phyloP scores from a whole-genome alignment of 2,888 invertebrate genomes.

The Cantharis lateralis region DNA sequence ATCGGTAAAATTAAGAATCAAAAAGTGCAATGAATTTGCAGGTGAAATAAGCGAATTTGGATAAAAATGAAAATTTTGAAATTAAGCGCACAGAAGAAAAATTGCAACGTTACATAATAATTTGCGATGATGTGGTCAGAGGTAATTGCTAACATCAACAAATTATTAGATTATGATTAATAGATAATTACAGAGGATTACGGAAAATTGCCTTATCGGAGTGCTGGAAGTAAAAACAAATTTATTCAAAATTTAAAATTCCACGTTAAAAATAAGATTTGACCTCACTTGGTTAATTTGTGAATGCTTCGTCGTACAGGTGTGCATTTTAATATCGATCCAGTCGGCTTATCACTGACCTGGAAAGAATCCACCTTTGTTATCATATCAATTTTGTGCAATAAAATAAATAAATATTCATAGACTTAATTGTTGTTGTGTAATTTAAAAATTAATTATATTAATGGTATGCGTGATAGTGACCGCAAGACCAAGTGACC shows the following conservation, averaged over 20 bases:
- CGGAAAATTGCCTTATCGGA: neutral
- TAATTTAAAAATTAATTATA: constrained; percentile 2
- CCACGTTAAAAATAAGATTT: neutral
- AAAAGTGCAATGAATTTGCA: no score
- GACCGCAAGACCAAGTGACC: constrained; percentile 40
- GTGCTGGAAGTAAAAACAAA: neutral
- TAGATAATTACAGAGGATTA: neutral
- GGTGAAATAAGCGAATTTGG: no score
- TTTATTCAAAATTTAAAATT: neutral
- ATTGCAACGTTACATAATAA: neutral
- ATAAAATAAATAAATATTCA: neutral
- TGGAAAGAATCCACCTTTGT: neutral
- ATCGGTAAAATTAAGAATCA: no score
- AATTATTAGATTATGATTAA: neutral
- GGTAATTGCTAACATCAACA: neutral
- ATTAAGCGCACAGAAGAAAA: neutral
- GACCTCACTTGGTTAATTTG: neutral
- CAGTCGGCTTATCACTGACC: neutral
- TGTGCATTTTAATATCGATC: neutral
- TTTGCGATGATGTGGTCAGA: neutral
- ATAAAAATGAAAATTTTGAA: neutral
- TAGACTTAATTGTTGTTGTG: neutral
- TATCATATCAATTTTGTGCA: neutral
- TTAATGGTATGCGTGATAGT: constrained; percentile 25
- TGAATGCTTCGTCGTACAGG: neutral